A percentile compares a stretch with the other conserved stretches of the same genome.
These are phyloP conservation scores for Xiphorhynchus elegans DNA, from an alignment of 2,113 vertebrate genomes.

Conservation along the genomic window DNA sequence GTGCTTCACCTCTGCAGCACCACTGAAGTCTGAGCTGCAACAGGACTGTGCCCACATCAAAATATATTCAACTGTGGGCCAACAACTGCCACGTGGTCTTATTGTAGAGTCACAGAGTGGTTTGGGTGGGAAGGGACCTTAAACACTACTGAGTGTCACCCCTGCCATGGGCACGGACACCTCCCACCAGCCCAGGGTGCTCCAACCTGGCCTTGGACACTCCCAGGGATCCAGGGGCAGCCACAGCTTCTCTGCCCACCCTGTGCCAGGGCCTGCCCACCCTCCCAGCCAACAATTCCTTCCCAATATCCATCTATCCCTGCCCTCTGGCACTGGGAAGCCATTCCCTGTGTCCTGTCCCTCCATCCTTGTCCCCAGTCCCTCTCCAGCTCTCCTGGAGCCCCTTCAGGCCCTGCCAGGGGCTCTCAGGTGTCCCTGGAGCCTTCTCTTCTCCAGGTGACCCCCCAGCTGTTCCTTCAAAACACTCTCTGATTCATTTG, in stretches of 20 bases:
- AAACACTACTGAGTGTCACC: background rate
- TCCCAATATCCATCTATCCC: background rate
- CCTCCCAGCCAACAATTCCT: background rate
- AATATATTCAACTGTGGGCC: background rate
- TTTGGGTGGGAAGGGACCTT: background rate
- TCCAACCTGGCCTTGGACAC: background rate
- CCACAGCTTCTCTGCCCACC: background rate
- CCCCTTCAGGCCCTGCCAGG: background rate
- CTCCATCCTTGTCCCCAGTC: background rate
- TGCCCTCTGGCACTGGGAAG: background rate
- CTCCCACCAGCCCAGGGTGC: background rate
- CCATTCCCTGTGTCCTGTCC: background rate
- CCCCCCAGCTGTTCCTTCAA: background rate
- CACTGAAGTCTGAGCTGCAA: accelerated
- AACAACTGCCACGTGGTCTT: background rate
- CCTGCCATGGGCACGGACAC: background rate
- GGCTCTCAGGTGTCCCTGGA: background rate
- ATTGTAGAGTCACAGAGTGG: background rate
- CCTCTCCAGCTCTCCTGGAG: background rate
- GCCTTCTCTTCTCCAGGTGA: background rate
- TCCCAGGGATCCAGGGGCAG: background rate
- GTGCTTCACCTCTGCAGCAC: background rate
- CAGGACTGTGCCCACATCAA: background rate
- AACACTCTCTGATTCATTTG: background rate
- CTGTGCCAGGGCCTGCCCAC: background rate